A percentile compares a stretch with the other conserved stretches of the same genome.
phyloP scores from a whole-genome alignment of 2,888 invertebrate species.

The Junonia oenone region DNA sequence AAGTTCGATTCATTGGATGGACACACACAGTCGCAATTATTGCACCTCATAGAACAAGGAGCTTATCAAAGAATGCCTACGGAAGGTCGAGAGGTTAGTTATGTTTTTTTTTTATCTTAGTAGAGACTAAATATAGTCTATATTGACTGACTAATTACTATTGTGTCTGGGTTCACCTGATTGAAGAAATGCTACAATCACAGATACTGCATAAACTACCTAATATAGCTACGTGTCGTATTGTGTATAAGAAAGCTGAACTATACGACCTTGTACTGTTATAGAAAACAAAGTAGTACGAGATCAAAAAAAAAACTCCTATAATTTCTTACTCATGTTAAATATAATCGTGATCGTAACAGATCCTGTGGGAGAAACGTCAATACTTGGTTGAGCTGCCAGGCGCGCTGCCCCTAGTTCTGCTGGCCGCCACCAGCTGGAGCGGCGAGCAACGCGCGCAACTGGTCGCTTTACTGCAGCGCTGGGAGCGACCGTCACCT shows the following conservation, averaged over 20 bases:
- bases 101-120: not conserved
- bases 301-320: no score
- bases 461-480: slow-evolving; percentile 90
- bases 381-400: slow-evolving; percentile 92
- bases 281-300: not conserved
- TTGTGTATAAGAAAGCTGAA: no score
- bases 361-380: slow-evolving; percentile 95
- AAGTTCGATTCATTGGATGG: slow-evolving; percentile 87
- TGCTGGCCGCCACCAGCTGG: slow-evolving; percentile 94
- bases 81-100: slow-evolving; percentile 84
- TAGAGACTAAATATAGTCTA: no score
- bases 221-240: no score
- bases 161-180: no score
- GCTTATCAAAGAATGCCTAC: slow-evolving; percentile 86
- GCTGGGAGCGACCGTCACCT: slow-evolving; percentile 93
- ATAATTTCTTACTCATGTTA: no score
- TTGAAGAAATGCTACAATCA: no score
- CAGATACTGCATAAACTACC: no score
- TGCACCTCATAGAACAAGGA: slow-evolving; percentile 86
- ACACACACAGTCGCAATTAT: slow-evolving; percentile 87
- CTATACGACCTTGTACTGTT: not conserved
- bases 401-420: slow-evolving; percentile 90
- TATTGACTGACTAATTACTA: no score
- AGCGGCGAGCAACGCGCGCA: slow-evolving; percentile 92
- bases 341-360: no score